Evolutionary conservation across 2,888 invertebrate species (phyloP).

Genomic region (Hydrotaea diabolus): DNA sequence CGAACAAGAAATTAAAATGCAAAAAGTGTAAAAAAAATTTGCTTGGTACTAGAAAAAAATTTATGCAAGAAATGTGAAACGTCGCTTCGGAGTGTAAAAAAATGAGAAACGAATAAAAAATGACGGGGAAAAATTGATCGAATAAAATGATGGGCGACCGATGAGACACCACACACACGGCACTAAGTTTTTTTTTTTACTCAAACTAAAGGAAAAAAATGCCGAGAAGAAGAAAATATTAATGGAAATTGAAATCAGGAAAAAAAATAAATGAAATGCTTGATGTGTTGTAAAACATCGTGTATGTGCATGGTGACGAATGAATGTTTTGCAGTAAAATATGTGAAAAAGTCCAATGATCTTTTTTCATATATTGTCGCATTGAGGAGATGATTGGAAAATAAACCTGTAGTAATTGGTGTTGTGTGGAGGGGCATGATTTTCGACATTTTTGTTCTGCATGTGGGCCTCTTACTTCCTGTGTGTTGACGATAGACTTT

Average conservation of each 20-base stretch:
- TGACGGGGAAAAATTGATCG: constrained; percentile 71
- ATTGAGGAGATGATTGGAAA: constrained; percentile 21
- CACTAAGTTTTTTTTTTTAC: constrained; percentile 55
- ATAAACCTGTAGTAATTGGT: constrained; percentile 15
- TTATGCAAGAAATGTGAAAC: constrained; percentile 79
- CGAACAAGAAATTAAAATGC: constrained; percentile 71
- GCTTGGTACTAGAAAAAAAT: constrained; percentile 63
- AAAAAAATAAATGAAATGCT: too few relatives aligned
- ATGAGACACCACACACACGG: constrained; percentile 64
- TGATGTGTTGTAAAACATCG: constrained; percentile 14
- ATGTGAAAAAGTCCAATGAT: constrained; percentile 35
- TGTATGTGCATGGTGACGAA: constrained; percentile 29
- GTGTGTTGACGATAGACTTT: constrained; percentile 24
- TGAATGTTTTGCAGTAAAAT: constrained; percentile 11
- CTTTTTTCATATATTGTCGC: constrained; percentile 11
- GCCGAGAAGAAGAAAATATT: constrained; percentile 35
- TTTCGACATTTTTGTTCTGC: constrained; percentile 9
- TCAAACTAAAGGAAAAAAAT: constrained; percentile 32
- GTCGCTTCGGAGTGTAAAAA: constrained; percentile 66
- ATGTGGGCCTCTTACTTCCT: constrained; percentile 35
- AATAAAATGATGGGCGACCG: constrained; percentile 71
- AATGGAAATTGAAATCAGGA: constrained; percentile 29
- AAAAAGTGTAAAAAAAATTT: constrained; percentile 60
- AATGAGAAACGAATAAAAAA: constrained; percentile 73
- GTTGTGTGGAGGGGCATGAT: constrained; percentile 8